phyloP scores from a whole-genome alignment of 35 echinoderm and acorn worm genomes.

The Ophiothrix spiculata region DNA sequence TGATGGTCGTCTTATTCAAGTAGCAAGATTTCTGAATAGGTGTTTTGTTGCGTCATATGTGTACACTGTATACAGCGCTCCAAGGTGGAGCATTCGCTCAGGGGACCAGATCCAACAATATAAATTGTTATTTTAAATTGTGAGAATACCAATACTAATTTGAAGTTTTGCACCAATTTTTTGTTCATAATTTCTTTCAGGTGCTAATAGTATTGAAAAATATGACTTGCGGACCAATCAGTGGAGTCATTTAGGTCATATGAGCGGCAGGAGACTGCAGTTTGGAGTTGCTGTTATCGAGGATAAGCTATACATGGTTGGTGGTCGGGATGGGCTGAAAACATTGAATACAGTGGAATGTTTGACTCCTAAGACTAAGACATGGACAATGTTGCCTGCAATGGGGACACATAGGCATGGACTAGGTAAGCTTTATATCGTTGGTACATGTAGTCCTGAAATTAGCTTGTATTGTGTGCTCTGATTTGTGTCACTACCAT shows the following conservation, averaged over 20 bases:
- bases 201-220: slow-evolving; percentile 92
- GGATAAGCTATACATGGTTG: slow-evolving; percentile 86
- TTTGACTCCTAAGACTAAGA: slow-evolving; percentile 67
- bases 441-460: too few relatives aligned
- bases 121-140: too few relatives aligned
- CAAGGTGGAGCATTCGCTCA: too few relatives aligned
- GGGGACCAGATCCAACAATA: too few relatives aligned
- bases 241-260: slow-evolving; percentile 80
- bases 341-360: slow-evolving; percentile 97
- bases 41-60: too few relatives aligned
- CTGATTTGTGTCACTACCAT: too few relatives aligned
- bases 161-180: too few relatives aligned
- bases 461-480: too few relatives aligned
- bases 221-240: slow-evolving; percentile 91
- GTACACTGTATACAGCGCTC: too few relatives aligned
- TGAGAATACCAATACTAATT: too few relatives aligned
- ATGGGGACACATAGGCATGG: slow-evolving; percentile 98
- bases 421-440: slow-evolving; percentile 59
- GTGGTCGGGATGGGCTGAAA: slow-evolving; percentile 95
- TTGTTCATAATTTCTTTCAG: slow-evolving; percentile 51
- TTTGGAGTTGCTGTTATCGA: slow-evolving; percentile 87
- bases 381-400: slow-evolving; percentile 79
- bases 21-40: too few relatives aligned
- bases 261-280: slow-evolving; percentile 90
- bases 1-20: too few relatives aligned